Evolutionary conservation across 2,888 invertebrate genomes (phyloP).

Genomic region (Syrista parreyssii): DNA sequence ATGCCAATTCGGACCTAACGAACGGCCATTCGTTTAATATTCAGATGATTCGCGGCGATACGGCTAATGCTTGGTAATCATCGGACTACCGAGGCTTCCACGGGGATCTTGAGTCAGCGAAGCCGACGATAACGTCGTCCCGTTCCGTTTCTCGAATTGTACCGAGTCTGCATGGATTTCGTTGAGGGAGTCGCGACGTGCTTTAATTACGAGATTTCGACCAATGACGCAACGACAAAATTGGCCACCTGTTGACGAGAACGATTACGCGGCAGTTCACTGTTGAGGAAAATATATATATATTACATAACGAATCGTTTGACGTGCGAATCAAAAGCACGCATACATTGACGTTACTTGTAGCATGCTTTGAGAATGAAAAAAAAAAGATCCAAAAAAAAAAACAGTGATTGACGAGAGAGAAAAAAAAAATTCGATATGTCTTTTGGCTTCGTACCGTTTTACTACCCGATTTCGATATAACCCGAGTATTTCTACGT

Average conservation of each 20-base stretch:
- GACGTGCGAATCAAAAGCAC: neutral
- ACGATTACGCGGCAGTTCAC: neutral
- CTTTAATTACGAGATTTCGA: neutral
- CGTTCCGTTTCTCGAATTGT: neutral
- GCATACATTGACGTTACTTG: neutral
- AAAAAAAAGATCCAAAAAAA: neutral
- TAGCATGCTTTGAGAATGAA: neutral
- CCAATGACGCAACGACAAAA: neutral
- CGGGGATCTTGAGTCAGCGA: neutral
- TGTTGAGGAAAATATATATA: neutral
- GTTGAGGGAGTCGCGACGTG: neutral
- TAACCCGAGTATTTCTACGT: neutral
- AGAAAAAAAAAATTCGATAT: neutral
- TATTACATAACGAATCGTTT: neutral
- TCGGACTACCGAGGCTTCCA: neutral
- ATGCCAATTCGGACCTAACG: too few relatives aligned
- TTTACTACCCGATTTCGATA: neutral
- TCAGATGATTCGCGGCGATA: neutral
- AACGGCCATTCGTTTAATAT: neutral
- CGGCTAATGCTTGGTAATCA: neutral
- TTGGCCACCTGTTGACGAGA: neutral
- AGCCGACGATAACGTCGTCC: neutral
- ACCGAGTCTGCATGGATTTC: neutral
- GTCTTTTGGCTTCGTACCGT: neutral
- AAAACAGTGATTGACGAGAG: neutral